Percentiles rank a stretch among this genome's conserved stretches.
Conservation (phyloP, 1,140 invertebrate genomes). For the Batillaria attramentaria region DNA sequence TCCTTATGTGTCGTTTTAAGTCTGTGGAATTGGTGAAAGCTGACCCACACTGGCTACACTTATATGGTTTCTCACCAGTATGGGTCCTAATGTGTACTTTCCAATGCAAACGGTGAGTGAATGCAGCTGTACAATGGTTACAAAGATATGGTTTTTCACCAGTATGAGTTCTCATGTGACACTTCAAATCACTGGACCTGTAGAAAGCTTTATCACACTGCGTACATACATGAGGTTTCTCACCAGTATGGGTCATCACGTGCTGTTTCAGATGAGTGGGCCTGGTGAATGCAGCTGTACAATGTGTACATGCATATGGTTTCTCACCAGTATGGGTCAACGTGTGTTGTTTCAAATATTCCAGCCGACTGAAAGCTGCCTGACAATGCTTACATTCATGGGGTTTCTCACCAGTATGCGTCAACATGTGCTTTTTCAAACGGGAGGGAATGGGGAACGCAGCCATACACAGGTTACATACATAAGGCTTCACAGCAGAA, state of each 20-base stretch:
- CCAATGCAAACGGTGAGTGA: too few relatives aligned
- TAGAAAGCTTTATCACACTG: slow-evolving; percentile 23
- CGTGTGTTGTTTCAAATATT: not conserved
- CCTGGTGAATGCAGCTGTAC: not conserved
- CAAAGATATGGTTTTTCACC: too few relatives aligned
- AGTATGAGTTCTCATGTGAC: slow-evolving; percentile 37
- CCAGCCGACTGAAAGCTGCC: not conserved
- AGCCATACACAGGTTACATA: not conserved
- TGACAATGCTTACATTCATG: slow-evolving; percentile 2
- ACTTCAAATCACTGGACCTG: not conserved
- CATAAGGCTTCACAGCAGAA: not conserved
- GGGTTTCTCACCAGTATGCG: too few relatives aligned
- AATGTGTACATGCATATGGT: not conserved
- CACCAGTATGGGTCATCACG: slow-evolving; percentile 5
- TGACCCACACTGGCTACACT: too few relatives aligned
- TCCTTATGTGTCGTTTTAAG: too few relatives aligned
- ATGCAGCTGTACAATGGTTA: too few relatives aligned
- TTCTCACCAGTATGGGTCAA: too few relatives aligned
- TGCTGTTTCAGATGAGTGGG: not conserved
- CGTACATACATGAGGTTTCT: slow-evolving; percentile 8
- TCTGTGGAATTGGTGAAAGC: too few relatives aligned
- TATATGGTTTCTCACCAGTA: too few relatives aligned
- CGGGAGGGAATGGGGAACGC: not conserved
- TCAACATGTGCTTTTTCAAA: not conserved
- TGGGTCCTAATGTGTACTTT: too few relatives aligned